Evolutionary conservation across 2,888 invertebrate genomes (phyloP).

Genomic region (Himalopsyche tibetana): DNA sequence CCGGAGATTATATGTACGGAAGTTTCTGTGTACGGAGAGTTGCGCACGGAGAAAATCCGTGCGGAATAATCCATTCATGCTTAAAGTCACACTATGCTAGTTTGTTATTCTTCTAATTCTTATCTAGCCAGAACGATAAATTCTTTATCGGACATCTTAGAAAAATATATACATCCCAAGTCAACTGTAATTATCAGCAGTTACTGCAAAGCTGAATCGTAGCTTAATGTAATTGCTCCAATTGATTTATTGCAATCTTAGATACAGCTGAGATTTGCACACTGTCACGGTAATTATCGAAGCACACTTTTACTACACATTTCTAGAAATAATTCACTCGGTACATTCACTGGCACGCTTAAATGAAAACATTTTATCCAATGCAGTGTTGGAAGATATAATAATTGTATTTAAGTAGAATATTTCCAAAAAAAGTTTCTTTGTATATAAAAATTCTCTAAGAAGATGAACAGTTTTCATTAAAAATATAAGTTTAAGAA

Average conservation of each 20-base stretch:
- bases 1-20: too few relatives aligned
- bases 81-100: neutral
- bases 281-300: neutral
- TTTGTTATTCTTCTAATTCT: neutral
- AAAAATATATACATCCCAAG: neutral
- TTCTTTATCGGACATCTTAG: neutral
- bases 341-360: neutral
- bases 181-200: neutral
- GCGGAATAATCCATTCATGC: too few relatives aligned
- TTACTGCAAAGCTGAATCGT: neutral
- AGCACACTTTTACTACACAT: neutral
- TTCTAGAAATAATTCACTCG: conserved; percentile 4
- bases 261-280: conserved; percentile 18
- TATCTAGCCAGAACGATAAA: neutral
- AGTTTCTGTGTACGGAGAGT: too few relatives aligned
- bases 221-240: neutral
- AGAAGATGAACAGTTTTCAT: too few relatives aligned
- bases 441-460: too few relatives aligned
- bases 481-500: too few relatives aligned
- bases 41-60: too few relatives aligned
- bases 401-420: too few relatives aligned
- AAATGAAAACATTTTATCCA: neutral
- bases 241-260: neutral
- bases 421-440: too few relatives aligned
- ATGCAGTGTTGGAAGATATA: too few relatives aligned